Percentiles rank a stretch among this genome's conserved stretches.
These are phyloP conservation scores for Zeus faber DNA, from an alignment of 2,113 vertebrate genomes.

Conservation along the genomic window DNA sequence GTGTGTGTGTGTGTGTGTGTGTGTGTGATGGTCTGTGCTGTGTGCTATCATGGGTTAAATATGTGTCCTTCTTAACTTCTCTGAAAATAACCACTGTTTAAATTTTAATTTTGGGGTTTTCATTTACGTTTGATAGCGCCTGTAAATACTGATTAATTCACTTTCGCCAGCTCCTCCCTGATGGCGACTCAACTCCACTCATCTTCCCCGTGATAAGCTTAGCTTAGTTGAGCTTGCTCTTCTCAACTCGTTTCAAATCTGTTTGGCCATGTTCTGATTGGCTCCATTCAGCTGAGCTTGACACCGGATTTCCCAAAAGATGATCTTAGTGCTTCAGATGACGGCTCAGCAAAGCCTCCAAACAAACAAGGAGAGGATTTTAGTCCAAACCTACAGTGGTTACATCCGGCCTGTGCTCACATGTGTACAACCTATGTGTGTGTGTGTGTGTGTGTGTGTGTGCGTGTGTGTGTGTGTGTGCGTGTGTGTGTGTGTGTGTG, in stretches of 20 bases:
- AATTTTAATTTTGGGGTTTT: no score
- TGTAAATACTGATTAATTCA: conserved; percentile 58
- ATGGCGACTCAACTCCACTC: conserved; percentile 18
- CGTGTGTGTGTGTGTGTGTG: background rate
- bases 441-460: background rate
- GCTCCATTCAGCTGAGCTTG: conserved; percentile 17
- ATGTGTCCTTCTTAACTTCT: no score
- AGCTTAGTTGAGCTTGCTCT: conserved; percentile 24
- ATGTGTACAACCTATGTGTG: background rate
- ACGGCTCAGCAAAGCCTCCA: background rate
- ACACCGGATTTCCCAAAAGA: conserved; percentile 16
- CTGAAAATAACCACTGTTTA: no score
- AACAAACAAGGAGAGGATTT: background rate
- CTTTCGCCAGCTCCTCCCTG: no score
- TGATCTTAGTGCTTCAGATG: conserved; percentile 5
- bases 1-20: no score
- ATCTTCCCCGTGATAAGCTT: conserved; percentile 29
- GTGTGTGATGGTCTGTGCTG: background rate
- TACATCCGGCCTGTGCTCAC: background rate
- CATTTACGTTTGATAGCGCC: conserved; percentile 41
- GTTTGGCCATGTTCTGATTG: background rate
- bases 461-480: background rate
- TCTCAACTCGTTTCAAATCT: conserved; percentile 5
- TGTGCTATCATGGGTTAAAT: no score
- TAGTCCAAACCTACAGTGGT: no score